A percentile compares a stretch with the other conserved stretches of the same genome.
phyloP scores from a whole-genome alignment of 2,888 invertebrate species.

The Leptura quadrifasciata region DNA sequence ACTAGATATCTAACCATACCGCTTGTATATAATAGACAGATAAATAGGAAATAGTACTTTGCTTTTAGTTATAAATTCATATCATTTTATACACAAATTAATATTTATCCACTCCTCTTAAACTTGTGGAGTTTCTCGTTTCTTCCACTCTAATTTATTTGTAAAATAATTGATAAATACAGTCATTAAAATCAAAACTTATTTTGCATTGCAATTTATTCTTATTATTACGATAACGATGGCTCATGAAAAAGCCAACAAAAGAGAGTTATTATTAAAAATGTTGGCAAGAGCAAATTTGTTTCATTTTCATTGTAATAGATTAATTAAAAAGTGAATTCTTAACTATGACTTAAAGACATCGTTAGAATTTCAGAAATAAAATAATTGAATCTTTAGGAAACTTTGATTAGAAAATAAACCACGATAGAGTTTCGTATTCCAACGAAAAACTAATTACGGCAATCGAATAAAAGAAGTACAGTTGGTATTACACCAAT shows the following conservation, averaged over 20 bases:
- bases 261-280: not conserved
- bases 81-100: no score
- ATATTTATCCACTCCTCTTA: no score
- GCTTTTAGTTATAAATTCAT: no score
- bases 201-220: not conserved
- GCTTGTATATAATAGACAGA: no score
- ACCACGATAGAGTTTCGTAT: not conserved
- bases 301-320: not conserved
- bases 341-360: constrained; percentile 7
- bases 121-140: not conserved
- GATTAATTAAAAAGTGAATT: not conserved
- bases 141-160: not conserved
- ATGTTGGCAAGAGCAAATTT: not conserved
- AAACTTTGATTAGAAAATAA: not conserved
- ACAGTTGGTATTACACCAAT: not conserved
- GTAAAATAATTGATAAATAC: not conserved
- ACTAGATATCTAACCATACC: no score
- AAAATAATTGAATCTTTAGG: not conserved
- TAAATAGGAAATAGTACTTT: no score
- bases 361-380: constrained; percentile 4
- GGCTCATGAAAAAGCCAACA: not conserved
- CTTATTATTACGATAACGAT: not conserved
- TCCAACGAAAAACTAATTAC: not conserved
- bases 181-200: not conserved
- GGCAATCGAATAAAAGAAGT: not conserved